Percentiles rank a stretch among this genome's conserved stretches.
These are phyloP conservation scores for Pyrgus malvae DNA, from an alignment of 2,888 invertebrate species.

Conservation along the genomic window DNA sequence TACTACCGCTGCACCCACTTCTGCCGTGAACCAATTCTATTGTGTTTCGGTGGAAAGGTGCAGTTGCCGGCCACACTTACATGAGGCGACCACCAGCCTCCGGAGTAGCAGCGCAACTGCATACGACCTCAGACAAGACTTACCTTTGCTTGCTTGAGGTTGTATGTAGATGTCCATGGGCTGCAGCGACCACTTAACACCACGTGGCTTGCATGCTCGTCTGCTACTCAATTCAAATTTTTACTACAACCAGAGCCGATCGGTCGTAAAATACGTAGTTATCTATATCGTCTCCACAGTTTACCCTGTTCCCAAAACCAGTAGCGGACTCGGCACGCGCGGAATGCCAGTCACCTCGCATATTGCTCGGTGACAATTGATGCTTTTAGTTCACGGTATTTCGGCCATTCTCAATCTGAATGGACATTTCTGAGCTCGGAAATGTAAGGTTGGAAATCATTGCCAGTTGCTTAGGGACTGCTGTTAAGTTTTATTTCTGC, in stretches of 20 bases:
- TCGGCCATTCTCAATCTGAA: slow-evolving; percentile 25
- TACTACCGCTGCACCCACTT: too few species aligned
- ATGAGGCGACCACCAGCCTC: too few species aligned
- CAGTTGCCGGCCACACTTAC: too few species aligned
- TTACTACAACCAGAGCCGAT: too few species aligned
- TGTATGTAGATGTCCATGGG: too few species aligned
- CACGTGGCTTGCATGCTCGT: background rate
- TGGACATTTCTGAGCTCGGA: slow-evolving; percentile 9
- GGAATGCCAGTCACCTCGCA: slow-evolving; percentile 71
- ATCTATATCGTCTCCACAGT: background rate
- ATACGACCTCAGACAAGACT: too few species aligned
- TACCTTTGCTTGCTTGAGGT: too few species aligned
- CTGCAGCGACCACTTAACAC: too few species aligned
- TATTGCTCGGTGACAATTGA: slow-evolving; percentile 70
- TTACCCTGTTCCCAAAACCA: slow-evolving; percentile 24
- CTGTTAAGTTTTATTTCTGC: background rate
- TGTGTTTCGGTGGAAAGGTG: too few species aligned
- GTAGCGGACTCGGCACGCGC: slow-evolving; percentile 23
- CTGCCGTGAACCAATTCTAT: too few species aligned
- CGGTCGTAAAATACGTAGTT: too few species aligned
- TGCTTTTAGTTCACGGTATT: slow-evolving; percentile 40
- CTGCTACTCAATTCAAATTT: background rate
- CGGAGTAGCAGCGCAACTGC: too few species aligned
- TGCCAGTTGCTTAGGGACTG: background rate
- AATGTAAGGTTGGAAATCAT: slow-evolving; percentile 14